Evolutionary conservation across 1,140 invertebrate species (phyloP).

Genomic region (Macrotrachela quadricornifera): DNA sequence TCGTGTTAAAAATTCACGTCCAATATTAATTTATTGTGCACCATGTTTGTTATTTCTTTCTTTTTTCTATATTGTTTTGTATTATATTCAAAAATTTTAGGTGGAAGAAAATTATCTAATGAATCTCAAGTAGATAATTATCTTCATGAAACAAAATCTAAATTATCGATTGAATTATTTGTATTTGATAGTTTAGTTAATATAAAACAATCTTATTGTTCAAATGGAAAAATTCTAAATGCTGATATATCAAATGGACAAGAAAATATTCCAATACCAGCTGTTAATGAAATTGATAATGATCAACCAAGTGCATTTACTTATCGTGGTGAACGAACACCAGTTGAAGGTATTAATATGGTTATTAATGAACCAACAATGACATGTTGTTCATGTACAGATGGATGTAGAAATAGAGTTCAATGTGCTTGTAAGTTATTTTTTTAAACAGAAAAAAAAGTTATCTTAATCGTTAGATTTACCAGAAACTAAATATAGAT

Average conservation of each 20-base stretch:
- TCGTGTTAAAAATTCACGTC: no score
- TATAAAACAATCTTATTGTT: no score
- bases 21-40: no score
- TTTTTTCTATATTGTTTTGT: no score
- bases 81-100: no score
- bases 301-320: slow-evolving; percentile 55
- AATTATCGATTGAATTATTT: not conserved
- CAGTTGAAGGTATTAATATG: slow-evolving; percentile 58
- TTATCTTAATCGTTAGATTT: no score
- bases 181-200: no score
- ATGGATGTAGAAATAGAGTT: slow-evolving; percentile 63
- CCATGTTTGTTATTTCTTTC: no score
- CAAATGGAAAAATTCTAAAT: no score
- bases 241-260: slow-evolving; percentile 48
- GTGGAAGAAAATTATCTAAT: not conserved
- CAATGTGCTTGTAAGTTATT: slow-evolving; percentile 51
- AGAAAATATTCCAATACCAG: slow-evolving; percentile 63
- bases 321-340: slow-evolving; percentile 59
- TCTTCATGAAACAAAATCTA: not conserved
- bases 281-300: slow-evolving; percentile 68
- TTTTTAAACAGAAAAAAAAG: no score
- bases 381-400: slow-evolving; percentile 67
- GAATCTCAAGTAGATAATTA: slow-evolving; percentile 2
- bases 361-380: slow-evolving; percentile 65
- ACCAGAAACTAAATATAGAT: no score